phyloP scores from a whole-genome alignment of 2,113 vertebrate species.

The Perognathus longimembris region DNA sequence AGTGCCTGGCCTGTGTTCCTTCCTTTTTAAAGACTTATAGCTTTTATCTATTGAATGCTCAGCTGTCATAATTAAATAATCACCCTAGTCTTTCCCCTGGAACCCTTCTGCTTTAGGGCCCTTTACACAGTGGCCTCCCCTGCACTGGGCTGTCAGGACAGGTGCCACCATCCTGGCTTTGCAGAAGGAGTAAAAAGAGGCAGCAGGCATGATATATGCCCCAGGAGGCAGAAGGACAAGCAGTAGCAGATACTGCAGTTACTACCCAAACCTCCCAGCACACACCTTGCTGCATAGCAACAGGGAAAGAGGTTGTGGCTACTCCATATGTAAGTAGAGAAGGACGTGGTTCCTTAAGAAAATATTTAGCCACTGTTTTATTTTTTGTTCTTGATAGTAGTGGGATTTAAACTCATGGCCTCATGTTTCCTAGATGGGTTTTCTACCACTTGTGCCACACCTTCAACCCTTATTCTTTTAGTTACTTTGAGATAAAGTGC shows the following conservation, averaged over 20 bases:
- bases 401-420: too few species aligned
- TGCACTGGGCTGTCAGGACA: not conserved
- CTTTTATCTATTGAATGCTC: not conserved
- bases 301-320: too few species aligned
- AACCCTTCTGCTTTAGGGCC: not conserved
- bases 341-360: not conserved
- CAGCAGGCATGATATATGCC: not conserved
- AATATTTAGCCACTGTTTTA: too few species aligned
- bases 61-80: not conserved
- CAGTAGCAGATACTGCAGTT: too few species aligned
- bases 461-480: too few species aligned
- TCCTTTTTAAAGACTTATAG: too few species aligned
- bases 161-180: not conserved
- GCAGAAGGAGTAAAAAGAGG: not conserved
- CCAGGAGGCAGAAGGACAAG: not conserved
- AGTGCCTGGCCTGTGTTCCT: too few species aligned
- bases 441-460: too few species aligned
- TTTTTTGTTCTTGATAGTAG: too few species aligned
- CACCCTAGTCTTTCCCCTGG: not conserved
- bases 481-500: too few species aligned
- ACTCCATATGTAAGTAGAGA: not conserved
- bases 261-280: too few species aligned
- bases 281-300: not conserved
- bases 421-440: too few species aligned
- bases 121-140: not conserved